Conservation (phyloP, 2,113 vertebrate species). For the Leiothrix lutea region DNA sequence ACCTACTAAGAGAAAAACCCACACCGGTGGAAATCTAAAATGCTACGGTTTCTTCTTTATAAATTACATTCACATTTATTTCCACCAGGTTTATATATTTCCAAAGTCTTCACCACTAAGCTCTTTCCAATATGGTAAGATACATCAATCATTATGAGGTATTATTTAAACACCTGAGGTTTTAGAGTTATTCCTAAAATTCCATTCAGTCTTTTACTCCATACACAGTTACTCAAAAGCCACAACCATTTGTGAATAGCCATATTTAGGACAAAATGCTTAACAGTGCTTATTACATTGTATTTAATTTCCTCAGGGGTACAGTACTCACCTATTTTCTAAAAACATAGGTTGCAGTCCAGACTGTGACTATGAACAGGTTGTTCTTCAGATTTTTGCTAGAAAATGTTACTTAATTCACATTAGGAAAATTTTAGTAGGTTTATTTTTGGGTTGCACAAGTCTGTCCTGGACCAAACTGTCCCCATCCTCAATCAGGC, state of each 20-base stretch:
- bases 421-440: neutral
- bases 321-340: neutral
- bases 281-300: neutral
- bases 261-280: neutral
- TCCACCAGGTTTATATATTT: neutral
- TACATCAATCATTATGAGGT: neutral
- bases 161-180: neutral
- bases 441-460: neutral
- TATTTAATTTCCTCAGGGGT: neutral
- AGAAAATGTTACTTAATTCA: neutral
- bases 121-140: neutral
- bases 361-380: neutral
- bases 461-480: neutral
- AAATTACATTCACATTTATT: neutral
- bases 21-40: neutral
- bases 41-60: rapidly evolving
- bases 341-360: neutral
- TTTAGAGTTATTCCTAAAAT: neutral
- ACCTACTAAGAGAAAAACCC: neutral
- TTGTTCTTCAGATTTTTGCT: neutral
- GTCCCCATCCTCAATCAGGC: neutral
- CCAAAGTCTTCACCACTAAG: neutral
- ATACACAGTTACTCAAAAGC: neutral
- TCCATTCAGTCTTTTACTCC: neutral
- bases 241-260: neutral